Evolutionary conservation across 2,888 invertebrate genomes (phyloP).

Genomic region (Hecatera dysodea): DNA sequence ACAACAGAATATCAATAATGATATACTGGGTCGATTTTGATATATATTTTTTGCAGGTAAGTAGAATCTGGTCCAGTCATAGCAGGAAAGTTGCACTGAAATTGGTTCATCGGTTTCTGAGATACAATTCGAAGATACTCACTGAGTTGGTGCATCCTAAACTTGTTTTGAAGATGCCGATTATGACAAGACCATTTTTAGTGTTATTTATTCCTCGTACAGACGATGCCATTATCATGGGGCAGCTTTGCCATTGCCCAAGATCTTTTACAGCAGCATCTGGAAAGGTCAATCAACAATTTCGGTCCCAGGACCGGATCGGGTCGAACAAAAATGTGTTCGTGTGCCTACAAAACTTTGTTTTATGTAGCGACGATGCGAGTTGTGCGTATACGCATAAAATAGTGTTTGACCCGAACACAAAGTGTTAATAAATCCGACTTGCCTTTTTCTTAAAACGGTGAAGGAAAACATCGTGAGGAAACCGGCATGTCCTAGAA

Average conservation of each 20-base stretch:
- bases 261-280: not conserved
- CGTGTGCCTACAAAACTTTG: too few species aligned
- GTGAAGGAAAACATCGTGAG: too few species aligned
- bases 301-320: too few species aligned
- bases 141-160: not conserved
- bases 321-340: too few species aligned
- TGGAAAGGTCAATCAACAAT: not conserved
- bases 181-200: not conserved
- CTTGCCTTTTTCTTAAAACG: too few species aligned
- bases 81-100: slow-evolving; percentile 48
- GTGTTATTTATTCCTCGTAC: not conserved
- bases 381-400: too few species aligned
- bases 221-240: not conserved
- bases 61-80: slow-evolving; percentile 45
- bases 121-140: not conserved
- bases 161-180: not conserved
- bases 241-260: not conserved
- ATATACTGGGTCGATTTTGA: slow-evolving; percentile 34
- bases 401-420: too few species aligned
- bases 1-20: slow-evolving; percentile 34
- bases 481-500: too few species aligned
- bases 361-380: too few species aligned
- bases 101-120: slow-evolving; percentile 33
- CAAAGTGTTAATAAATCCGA: too few species aligned
- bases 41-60: slow-evolving; percentile 40